Percentiles rank a stretch among this genome's conserved stretches.
phyloP scores from a whole-genome alignment of 2,113 vertebrate species.

The Phylloscopus whistleri region DNA sequence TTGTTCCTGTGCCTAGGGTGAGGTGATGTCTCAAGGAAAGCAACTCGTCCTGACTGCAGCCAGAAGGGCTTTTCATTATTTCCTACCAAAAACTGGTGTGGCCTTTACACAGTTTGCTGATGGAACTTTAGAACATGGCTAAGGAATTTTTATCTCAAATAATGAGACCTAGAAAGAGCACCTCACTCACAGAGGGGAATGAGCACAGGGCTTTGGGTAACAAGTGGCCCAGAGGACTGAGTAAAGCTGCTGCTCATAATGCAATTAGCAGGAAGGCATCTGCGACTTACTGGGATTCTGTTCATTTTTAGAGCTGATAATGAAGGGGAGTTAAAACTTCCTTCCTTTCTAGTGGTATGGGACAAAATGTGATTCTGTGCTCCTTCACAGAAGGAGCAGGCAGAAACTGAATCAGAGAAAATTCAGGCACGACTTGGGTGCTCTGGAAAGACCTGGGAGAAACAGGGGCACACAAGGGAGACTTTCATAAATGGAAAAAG shows the following conservation, averaged over 20 bases:
- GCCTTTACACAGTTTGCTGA: not conserved
- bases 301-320: not conserved
- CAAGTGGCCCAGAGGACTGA: not conserved
- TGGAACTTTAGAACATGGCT: not conserved
- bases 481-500: not conserved
- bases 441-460: not conserved
- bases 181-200: not conserved
- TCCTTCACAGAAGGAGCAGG: not conserved
- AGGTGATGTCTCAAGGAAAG: not conserved
- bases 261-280: not conserved
- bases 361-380: not conserved
- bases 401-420: not conserved
- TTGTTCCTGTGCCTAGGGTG: not conserved
- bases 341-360: not conserved
- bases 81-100: not conserved
- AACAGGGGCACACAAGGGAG: not conserved
- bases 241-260: not conserved
- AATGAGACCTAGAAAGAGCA: not conserved
- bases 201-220: fast-evolving
- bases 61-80: not conserved
- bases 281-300: not conserved
- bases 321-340: not conserved
- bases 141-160: not conserved
- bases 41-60: not conserved
- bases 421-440: not conserved